These are phyloP conservation scores for Philereme vetulata DNA, from an alignment of 2,888 invertebrate genomes.

Conservation along the genomic window DNA sequence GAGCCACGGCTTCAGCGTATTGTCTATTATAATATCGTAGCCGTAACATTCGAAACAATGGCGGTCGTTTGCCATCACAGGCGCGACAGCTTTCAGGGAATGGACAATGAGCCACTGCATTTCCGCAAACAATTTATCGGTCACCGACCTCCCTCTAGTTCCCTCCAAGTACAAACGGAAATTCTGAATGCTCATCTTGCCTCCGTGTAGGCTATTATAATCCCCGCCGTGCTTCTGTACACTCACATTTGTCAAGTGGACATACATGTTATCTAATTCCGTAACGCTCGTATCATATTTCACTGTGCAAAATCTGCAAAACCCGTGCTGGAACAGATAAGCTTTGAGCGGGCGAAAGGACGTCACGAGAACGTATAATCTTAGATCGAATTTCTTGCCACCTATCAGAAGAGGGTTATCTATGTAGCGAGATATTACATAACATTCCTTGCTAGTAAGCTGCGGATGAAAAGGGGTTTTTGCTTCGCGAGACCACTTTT, in stretches of 20 bases:
- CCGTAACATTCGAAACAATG: slow-evolving; percentile 98
- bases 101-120: slow-evolving; percentile 97
- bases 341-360: slow-evolving; percentile 97
- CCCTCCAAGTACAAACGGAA: slow-evolving; percentile 95
- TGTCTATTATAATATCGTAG: slow-evolving; percentile 98
- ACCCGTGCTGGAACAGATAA: slow-evolving; percentile 96
- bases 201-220: slow-evolving; percentile 97
- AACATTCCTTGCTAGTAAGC: slow-evolving; percentile 91
- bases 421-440: slow-evolving; percentile 98
- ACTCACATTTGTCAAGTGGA: slow-evolving; percentile 98
- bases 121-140: slow-evolving; percentile 95
- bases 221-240: slow-evolving; percentile 98
- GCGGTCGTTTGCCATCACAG: slow-evolving; percentile 96
- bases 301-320: slow-evolving; percentile 98
- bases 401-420: slow-evolving; percentile 97
- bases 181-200: slow-evolving; percentile 97
- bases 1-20: slow-evolving; percentile 96
- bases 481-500: slow-evolving; percentile 94
- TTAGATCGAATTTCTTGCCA: slow-evolving; percentile 98
- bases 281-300: slow-evolving; percentile 96
- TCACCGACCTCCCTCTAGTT: slow-evolving; percentile 93
- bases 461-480: slow-evolving; percentile 93
- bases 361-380: slow-evolving; percentile 95
- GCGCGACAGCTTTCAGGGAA: slow-evolving; percentile 96
- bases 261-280: slow-evolving; percentile 96